These are phyloP conservation scores for Mastomys natalensis DNA, from an alignment of 2,113 vertebrate genomes.

Conservation along the genomic window DNA sequence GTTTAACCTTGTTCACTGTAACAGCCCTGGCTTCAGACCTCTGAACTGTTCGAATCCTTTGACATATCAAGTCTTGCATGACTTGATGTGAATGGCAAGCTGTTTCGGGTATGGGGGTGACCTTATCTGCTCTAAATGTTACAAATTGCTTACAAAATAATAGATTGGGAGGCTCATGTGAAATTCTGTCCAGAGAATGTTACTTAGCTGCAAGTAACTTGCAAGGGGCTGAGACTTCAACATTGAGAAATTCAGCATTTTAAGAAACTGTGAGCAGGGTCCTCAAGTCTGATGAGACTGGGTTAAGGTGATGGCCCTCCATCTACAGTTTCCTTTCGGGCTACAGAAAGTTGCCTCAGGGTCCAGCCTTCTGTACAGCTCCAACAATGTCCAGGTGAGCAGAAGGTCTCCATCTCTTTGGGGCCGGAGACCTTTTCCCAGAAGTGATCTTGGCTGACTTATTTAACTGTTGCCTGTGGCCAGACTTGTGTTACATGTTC, in stretches of 20 bases:
- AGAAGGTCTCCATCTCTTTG: neutral
- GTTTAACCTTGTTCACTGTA: neutral
- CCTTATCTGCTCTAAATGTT: neutral
- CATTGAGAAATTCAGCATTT: neutral
- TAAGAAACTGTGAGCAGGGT: neutral
- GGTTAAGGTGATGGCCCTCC: neutral
- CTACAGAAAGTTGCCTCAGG: neutral
- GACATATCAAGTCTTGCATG: neutral
- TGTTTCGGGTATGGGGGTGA: neutral
- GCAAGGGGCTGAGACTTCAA: neutral
- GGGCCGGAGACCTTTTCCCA: constrained; percentile 6
- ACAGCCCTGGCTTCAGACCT: neutral
- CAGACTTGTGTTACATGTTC: neutral
- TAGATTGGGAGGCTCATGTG: neutral
- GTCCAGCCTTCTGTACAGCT: neutral
- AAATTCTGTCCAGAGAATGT: neutral
- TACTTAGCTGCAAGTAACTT: neutral
- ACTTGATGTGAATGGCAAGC: neutral
- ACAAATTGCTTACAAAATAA: neutral
- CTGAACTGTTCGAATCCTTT: neutral
- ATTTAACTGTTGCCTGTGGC: neutral
- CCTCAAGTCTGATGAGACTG: neutral
- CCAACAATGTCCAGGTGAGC: neutral
- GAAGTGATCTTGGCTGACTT: neutral
- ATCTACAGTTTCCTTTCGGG: neutral